Evolutionary conservation across 2,888 invertebrate species (phyloP).

Genomic region (Synergus gifuensis): DNA sequence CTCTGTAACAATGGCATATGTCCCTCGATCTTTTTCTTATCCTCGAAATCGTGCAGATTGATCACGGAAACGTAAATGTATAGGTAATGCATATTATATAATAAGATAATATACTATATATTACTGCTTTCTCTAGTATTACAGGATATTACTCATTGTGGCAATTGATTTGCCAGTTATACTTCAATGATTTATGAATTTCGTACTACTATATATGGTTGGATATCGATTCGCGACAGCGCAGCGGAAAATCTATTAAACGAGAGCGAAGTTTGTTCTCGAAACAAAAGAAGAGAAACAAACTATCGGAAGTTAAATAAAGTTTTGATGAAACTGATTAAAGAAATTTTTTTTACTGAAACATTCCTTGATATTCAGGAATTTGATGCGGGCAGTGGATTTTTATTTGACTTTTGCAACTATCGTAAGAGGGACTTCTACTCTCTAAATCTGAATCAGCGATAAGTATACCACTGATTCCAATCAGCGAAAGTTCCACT

Average conservation of each 20-base stretch:
- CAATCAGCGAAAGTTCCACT: too few relatives aligned
- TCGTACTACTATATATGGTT: constrained; percentile 22
- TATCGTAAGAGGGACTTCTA: too few relatives aligned
- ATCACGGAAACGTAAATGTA: not conserved
- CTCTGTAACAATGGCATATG: constrained; percentile 16
- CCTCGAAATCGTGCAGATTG: constrained; percentile 16
- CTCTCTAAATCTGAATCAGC: too few relatives aligned
- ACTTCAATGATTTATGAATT: constrained; percentile 36
- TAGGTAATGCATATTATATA: constrained; percentile 25
- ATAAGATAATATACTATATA: constrained; percentile 1
- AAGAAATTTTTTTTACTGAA: too few relatives aligned
- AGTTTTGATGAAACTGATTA: not conserved
- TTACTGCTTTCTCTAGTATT: constrained; percentile 27
- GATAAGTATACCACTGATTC: too few relatives aligned
- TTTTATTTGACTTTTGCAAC: too few relatives aligned
- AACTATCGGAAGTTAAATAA: not conserved
- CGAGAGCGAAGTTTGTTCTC: not conserved
- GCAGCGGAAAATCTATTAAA: constrained; percentile 9
- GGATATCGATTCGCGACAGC: constrained; percentile 19
- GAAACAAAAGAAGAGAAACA: constrained; percentile 7
- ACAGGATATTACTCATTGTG: constrained; percentile 37
- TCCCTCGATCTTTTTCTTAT: constrained; percentile 1
- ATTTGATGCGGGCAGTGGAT: too few relatives aligned
- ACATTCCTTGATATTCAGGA: too few relatives aligned
- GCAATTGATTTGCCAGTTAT: constrained; percentile 33